Percentiles rank a stretch among this genome's conserved stretches.
phyloP scores from a whole-genome alignment of 2,888 invertebrate species.

The Mycogona germanica region DNA sequence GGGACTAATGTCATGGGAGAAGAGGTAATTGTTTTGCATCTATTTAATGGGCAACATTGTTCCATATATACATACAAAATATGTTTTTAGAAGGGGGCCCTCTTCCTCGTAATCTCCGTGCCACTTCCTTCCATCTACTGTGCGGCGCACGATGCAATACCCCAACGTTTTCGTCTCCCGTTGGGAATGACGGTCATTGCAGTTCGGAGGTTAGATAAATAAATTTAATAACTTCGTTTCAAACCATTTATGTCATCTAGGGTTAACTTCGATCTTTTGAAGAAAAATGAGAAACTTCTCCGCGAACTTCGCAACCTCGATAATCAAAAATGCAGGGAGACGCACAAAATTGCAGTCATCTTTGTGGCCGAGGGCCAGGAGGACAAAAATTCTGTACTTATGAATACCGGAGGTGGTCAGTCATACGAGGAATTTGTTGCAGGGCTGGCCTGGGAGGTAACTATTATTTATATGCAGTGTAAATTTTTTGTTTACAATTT shows the following conservation, averaged over 20 bases:
- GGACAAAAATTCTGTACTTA: conserved; percentile 83
- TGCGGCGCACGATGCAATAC: no score
- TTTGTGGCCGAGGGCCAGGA: conserved; percentile 97
- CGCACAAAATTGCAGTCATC: conserved; percentile 94
- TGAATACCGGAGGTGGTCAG: conserved; percentile 81
- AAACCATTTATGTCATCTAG: conserved; percentile 13
- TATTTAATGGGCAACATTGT: no score
- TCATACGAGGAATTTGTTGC: conserved; percentile 60
- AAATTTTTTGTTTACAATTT: not conserved
- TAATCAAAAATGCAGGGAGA: conserved; percentile 80
- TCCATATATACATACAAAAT: no score
- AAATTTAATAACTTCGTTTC: not conserved
- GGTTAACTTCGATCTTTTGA: conserved; percentile 66
- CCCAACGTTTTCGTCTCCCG: no score
- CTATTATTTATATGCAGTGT: no score
- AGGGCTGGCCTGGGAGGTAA: conserved; percentile 56
- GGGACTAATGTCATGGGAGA: conserved; percentile 81
- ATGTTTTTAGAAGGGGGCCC: no score
- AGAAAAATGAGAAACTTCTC: conserved; percentile 75
- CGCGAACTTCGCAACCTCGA: conserved; percentile 88
- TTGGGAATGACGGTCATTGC: not conserved
- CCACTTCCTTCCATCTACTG: no score
- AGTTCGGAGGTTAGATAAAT: not conserved
- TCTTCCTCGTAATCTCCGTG: no score
- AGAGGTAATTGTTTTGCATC: conserved; percentile 40